Base-by-base conservation (phyloP, 2,888 invertebrate genomes). In the Plemyria rubiginata region DNA sequence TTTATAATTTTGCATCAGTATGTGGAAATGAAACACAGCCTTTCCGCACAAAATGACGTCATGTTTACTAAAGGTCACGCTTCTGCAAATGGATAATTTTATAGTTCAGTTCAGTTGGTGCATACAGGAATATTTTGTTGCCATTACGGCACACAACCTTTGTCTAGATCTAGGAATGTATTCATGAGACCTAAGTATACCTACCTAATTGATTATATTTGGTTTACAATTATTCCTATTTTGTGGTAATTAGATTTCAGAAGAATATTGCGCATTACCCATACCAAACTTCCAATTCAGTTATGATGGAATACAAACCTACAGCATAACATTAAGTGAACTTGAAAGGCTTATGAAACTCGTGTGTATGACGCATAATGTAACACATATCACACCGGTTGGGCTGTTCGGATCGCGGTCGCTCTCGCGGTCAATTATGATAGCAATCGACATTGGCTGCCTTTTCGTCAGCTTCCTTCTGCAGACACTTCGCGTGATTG, bases 401-500 rank as follows among this genome's bases (percentile, higher is more conserved):
- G n/a, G 68, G 73, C 71, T 61, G 73, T 61, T 71, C 70, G 65
- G 74, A 77, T 77, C 74, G 80, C 77, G 78, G 79, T 76, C 80
- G 67, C 71, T 71, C 73, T 78, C 72, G 79, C 79, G 78, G 80
- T 78, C 79, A 81, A 75, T 80, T 75, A 76, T 78, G 77, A 77
- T 74, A 80, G 78, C 72, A 70, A 84, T 84, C 84, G 87, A 84
- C 88, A 87, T 88, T 88, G 86, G 75, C 57, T 57, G 56, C 64
- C 75, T 76, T 79, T 83, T 83, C 74, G 77, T 70, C 61, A 71
- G 78, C 82, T 87, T 87, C 88, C 86, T 84, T 77, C 78, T 80
- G 75, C 63, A 51, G 55, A 52, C 53, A 51, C 72, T 80, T 80
- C 72, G 70, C 75, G 74, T 75, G 75, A 71, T 70, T 70, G 65